Percentiles rank a stretch among this genome's conserved stretches.
Conservation (phyloP, 1,140 invertebrate species). For the Bombus cullumanus region DNA sequence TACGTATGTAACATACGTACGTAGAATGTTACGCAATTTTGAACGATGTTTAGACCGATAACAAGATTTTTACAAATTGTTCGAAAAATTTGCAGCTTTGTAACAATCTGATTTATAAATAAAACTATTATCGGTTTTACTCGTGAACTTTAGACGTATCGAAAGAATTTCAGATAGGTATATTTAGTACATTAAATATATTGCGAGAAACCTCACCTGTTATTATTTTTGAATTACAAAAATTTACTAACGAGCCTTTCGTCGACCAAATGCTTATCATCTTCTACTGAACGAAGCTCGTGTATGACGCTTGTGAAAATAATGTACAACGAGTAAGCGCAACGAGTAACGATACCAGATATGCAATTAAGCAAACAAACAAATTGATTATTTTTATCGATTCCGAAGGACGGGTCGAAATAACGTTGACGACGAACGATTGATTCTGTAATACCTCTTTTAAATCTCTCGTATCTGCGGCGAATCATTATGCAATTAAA, state of each 20-base stretch:
- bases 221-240: background rate
- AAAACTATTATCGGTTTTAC: background rate
- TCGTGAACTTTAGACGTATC: background rate
- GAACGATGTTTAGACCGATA: too few species aligned
- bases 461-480: background rate
- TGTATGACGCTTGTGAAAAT: too few species aligned
- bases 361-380: background rate
- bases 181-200: background rate
- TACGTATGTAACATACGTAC: too few species aligned
- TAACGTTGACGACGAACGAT: background rate
- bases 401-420: background rate
- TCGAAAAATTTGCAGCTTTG: too few species aligned
- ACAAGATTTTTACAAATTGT: too few species aligned
- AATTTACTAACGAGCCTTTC: background rate
- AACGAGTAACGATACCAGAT: background rate
- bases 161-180: background rate
- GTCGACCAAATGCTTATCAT: accelerated
- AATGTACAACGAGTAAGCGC: too few species aligned
- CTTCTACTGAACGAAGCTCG: background rate
- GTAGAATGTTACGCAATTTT: too few species aligned
- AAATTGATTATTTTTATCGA: background rate
- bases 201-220: background rate
- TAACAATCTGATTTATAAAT: background rate
- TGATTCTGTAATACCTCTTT: background rate
- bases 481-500: constrained; percentile 8